Conservation (phyloP, 2,113 vertebrate genomes). For the Siniperca chuatsi region DNA sequence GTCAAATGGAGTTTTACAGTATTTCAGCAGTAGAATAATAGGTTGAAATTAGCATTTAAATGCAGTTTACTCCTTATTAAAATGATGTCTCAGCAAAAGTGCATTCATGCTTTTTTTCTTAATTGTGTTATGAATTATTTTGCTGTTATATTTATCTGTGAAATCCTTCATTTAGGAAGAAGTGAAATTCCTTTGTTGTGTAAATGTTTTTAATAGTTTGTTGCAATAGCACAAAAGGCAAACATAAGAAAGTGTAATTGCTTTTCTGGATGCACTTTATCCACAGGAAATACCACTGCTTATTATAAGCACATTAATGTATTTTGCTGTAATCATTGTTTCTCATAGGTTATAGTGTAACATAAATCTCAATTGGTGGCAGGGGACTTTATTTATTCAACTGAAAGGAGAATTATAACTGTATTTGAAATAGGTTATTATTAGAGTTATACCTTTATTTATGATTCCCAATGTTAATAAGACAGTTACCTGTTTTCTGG, state of each 20-base stretch:
- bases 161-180: background rate
- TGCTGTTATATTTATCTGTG: background rate
- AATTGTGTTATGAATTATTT: slow-evolving; percentile 24
- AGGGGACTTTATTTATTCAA: background rate
- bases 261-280: background rate
- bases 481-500: background rate
- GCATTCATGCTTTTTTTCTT: background rate
- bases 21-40: slow-evolving; percentile 14
- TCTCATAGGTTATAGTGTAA: background rate
- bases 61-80: slow-evolving; percentile 1
- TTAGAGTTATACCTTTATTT: background rate
- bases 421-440: background rate
- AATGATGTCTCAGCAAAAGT: slow-evolving; percentile 7
- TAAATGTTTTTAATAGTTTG: background rate
- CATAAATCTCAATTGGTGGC: background rate
- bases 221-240: background rate
- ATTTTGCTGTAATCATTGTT: background rate
- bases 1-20: background rate
- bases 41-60: slow-evolving; percentile 3
- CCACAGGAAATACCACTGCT: background rate
- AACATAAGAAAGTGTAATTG: slow-evolving; percentile 1
- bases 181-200: background rate
- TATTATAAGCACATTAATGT: background rate
- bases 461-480: background rate
- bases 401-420: background rate